Conservation (phyloP, 2,797 vertebrate genomes). For the Schizopygopsis pylzovi region DNA sequence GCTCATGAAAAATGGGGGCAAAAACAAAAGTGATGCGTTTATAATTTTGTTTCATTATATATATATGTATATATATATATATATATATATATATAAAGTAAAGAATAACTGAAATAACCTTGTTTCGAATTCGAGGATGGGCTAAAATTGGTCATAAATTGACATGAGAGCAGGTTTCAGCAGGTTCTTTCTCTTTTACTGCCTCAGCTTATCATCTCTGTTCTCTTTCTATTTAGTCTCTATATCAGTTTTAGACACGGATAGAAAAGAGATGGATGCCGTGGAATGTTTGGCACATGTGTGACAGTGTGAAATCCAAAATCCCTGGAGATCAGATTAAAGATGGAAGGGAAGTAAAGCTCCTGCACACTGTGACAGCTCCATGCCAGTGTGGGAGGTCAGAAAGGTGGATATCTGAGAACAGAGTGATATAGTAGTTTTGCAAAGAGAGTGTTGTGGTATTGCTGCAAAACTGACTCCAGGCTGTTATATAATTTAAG, state of each 20-base stretch:
- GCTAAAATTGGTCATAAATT: conserved; percentile 1
- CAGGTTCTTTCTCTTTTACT: conserved; percentile 11
- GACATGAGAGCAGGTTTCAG: conserved; percentile 29
- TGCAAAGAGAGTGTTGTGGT: not conserved
- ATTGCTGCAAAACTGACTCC: conserved; percentile 14
- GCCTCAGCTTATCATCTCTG: conserved; percentile 13
- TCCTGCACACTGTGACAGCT: conserved; percentile 44
- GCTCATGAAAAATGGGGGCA: too few relatives aligned
- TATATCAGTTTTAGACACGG: conserved; percentile 23
- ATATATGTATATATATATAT: too few relatives aligned
- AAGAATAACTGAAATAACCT: not conserved
- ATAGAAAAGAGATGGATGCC: conserved; percentile 30
- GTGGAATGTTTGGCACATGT: conserved; percentile 48
- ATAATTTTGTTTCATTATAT: too few relatives aligned
- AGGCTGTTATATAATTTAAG: conserved; percentile 40
- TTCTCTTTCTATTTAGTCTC: conserved; percentile 37
- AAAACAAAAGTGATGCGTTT: too few relatives aligned
- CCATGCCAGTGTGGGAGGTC: conserved; percentile 37
- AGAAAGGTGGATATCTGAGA: conserved; percentile 45
- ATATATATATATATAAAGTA: not conserved
- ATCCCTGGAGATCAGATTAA: conserved; percentile 58
- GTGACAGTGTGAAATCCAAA: conserved; percentile 46
- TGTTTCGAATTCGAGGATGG: not conserved
- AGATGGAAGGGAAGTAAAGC: conserved; percentile 52
- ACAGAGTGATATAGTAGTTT: conserved; percentile 42